Evolutionary conservation across 1,140 invertebrate genomes (phyloP), one percentile per base, ranked within the genome.

Genomic region (Teleogryllus occipitalis): DNA sequence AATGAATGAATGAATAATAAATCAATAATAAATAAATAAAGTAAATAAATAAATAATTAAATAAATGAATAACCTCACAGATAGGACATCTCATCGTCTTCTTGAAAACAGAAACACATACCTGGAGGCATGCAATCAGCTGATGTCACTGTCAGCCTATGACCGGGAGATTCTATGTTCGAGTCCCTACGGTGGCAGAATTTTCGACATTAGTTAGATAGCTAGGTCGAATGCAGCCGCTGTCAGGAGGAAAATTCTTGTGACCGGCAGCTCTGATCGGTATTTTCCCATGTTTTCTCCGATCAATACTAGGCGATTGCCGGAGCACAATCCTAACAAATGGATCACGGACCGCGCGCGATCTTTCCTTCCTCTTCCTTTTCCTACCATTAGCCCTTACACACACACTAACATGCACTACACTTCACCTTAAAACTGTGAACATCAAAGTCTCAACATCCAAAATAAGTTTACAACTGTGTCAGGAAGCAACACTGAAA

Each of bases 401-500:
- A 39, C 27, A 39, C 27, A 39, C 27, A 39, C 27, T 39, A 2
- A 39, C 27, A 39, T 39, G 27, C 27, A 39, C 12, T 15, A 15
- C 22, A 3, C 75, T 76, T 4, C n/a, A n/a, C n/a, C n/a, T n/a
- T n/a, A n/a, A n/a, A 77, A 77, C 5, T 22, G 76, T 77, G 10
- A 77, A 47, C 3, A 47, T 7, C 46, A 77, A 77, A 77, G 1
- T 8, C 8, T 77, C 18, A 77, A 77, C 1, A 77, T 77, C 8
- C 39, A 77, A 21, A 77, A 77, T 7, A 8, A 77, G 21, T 75
- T 18, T n/a, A 10, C 18, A 39, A 39, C 8, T 39, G 14, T 77
- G 5, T 77, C 18, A 77, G 8, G 1, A 5, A 77, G 76, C 39
- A 77, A 77, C 39, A 77, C 46, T 77, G 21, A 77, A 77, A 46